These are phyloP conservation scores for Spea multiplicata DNA, from an alignment of 2,113 vertebrate species.

Conservation along the genomic window DNA sequence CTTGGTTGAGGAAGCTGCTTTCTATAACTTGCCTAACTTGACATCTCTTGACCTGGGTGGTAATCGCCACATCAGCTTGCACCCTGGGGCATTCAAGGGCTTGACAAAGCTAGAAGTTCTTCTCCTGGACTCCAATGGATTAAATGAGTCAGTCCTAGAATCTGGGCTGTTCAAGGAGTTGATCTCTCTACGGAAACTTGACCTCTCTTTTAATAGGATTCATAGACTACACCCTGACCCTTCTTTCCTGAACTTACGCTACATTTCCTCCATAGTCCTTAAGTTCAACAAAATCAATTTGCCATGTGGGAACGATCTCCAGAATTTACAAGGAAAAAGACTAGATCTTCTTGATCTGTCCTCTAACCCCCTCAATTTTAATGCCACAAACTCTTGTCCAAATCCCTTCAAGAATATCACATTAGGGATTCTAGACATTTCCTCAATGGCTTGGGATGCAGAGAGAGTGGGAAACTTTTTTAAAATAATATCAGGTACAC, in stretches of 20 bases:
- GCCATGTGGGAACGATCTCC: slow-evolving; percentile 47
- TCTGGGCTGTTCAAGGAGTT: slow-evolving; percentile 40
- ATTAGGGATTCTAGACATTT: slow-evolving; percentile 48
- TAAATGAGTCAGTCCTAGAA: slow-evolving; percentile 44
- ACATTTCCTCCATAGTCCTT: slow-evolving; percentile 33
- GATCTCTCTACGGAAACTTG: slow-evolving; percentile 44
- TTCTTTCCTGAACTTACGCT: slow-evolving; percentile 34
- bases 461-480: slow-evolving; percentile 28
- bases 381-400: neutral
- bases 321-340: slow-evolving; percentile 2
- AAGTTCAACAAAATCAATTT: slow-evolving; percentile 44
- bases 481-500: slow-evolving; percentile 13
- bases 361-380: slow-evolving; percentile 19
- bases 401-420: slow-evolving; percentile 48
- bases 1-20: slow-evolving; percentile 43
- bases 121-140: slow-evolving; percentile 44
- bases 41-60: slow-evolving; percentile 51
- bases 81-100: slow-evolving; percentile 43
- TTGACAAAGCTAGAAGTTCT: slow-evolving; percentile 42
- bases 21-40: slow-evolving; percentile 41
- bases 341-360: slow-evolving; percentile 49
- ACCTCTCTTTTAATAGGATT: slow-evolving; percentile 47
- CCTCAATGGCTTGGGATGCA: slow-evolving; percentile 37
- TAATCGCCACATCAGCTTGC: slow-evolving; percentile 38
- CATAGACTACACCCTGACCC: slow-evolving; percentile 35